These are phyloP conservation scores for rabbit (Oryctolagus cuniculus) DNA, from an alignment of 2,113 vertebrate species.

Conservation along the genomic window DNA sequence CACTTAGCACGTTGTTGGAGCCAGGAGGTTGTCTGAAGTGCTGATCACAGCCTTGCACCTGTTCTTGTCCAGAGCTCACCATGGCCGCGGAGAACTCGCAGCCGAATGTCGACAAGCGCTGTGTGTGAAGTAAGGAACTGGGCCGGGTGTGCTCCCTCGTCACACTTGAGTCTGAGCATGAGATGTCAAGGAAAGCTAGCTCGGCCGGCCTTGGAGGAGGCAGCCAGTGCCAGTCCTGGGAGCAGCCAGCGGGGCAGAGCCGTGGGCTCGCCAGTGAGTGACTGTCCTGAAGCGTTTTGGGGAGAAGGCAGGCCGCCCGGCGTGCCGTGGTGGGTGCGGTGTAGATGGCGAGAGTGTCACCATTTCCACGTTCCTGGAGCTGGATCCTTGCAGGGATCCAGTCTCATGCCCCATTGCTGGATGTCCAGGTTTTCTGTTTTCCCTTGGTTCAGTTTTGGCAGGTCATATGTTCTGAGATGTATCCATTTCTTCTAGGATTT, in stretches of 20 bases:
- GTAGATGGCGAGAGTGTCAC: too few relatives aligned
- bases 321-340: not conserved
- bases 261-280: too few relatives aligned
- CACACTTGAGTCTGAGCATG: not conserved
- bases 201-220: not conserved
- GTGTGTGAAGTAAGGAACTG: not conserved
- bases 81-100: not conserved
- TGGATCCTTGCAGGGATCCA: not conserved
- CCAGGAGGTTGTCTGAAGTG: not conserved
- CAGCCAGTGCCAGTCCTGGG: not conserved
- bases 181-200: not conserved
- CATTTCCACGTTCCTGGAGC: not conserved
- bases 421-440: too few relatives aligned
- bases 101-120: not conserved
- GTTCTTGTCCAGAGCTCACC: not conserved
- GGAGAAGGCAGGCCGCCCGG: rapidly evolving
- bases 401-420: too few relatives aligned
- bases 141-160: not conserved
- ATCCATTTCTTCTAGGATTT: too few relatives aligned
- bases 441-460: too few relatives aligned
- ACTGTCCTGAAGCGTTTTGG: not conserved
- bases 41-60: not conserved
- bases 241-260: not conserved
- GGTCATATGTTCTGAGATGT: too few relatives aligned
- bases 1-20: not conserved